A percentile compares a stretch with the other conserved stretches of the same genome.
Evolutionary conservation across 2,113 vertebrate genomes (phyloP).

Genomic region (Myocastor coypus): DNA sequence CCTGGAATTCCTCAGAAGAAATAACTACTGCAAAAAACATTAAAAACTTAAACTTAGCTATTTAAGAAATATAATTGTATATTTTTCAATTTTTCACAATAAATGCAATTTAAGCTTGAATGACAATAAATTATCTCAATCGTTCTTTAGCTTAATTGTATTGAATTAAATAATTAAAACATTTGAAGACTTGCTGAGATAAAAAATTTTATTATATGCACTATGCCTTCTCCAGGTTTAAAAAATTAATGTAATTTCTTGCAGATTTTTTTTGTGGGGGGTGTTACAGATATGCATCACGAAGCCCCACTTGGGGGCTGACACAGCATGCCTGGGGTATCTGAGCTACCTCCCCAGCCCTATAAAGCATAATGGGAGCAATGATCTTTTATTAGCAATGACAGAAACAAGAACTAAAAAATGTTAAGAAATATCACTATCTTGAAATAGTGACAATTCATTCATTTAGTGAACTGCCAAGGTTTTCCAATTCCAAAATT

Average conservation of each 20-base stretch:
- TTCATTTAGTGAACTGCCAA: not conserved
- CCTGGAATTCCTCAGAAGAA: constrained; percentile 22
- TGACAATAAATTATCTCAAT: constrained; percentile 67
- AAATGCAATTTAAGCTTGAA: constrained; percentile 77
- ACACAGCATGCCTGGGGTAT: no score
- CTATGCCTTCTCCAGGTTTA: constrained; percentile 64
- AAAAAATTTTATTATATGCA: constrained; percentile 74
- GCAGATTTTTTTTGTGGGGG: not conserved
- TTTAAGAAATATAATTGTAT: not conserved
- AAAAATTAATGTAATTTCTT: constrained; percentile 78
- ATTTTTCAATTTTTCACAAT: constrained; percentile 39
- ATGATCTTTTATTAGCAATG: constrained; percentile 38
- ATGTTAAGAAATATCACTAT: not conserved
- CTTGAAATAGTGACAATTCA: not conserved
- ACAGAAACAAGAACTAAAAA: not conserved
- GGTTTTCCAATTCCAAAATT: not conserved
- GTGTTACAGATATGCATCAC: no score
- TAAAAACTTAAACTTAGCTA: constrained; percentile 38
- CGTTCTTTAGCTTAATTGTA: constrained; percentile 72
- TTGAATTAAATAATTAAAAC: constrained; percentile 76
- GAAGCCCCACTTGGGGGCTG: no score
- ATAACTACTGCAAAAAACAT: constrained; percentile 17
- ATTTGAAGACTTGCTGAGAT: constrained; percentile 75
- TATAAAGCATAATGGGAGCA: not conserved
- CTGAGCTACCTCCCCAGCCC: no score